phyloP scores from a whole-genome alignment of 1,140 invertebrate species.

The Drosophila repleta region DNA sequence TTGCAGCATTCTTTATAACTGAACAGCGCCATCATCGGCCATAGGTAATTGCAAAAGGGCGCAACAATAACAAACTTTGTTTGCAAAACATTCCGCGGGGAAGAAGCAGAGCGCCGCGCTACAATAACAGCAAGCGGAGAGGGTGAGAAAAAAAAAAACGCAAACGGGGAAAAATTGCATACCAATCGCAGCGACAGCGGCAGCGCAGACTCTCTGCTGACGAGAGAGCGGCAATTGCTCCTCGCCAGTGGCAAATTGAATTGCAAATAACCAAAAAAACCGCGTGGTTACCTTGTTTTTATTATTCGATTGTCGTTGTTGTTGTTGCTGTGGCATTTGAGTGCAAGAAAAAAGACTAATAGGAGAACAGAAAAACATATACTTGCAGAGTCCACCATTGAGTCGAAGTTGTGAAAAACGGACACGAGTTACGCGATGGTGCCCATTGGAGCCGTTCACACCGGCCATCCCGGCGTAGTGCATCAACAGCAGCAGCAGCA shows the following conservation, averaged over 20 bases:
- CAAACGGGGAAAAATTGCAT: constrained; percentile 36
- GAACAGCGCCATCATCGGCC: constrained; percentile 7
- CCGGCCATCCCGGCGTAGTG: constrained; percentile 83
- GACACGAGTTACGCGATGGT: constrained; percentile 61
- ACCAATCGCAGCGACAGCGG: constrained; percentile 14
- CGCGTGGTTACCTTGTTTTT: constrained; percentile 37
- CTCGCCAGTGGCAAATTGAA: constrained; percentile 17
- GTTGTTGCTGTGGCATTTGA: constrained; percentile 2
- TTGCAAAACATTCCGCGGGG: constrained; percentile 11
- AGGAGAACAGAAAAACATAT: neutral
- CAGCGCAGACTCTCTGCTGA: constrained; percentile 42
- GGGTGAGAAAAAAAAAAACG: constrained; percentile 19
- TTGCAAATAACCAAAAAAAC: constrained; percentile 41
- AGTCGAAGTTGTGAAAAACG: constrained; percentile 12
- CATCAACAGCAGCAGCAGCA: constrained; percentile 75
- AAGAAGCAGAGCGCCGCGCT: constrained; percentile 41
- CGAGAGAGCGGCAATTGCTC: constrained; percentile 13
- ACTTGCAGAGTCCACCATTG: constrained; percentile 25
- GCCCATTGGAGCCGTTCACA: constrained; percentile 79
- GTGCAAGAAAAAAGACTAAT: neutral
- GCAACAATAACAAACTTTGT: constrained; percentile 26
- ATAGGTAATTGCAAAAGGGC: constrained; percentile 24
- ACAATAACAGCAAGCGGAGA: constrained; percentile 39
- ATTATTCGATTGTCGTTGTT: constrained; percentile 7
- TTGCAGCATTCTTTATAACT: neutral